Percentiles rank a stretch among this genome's conserved stretches.
phyloP scores from a whole-genome alignment of 2,797 vertebrate genomes.

The Callimico goeldii region DNA sequence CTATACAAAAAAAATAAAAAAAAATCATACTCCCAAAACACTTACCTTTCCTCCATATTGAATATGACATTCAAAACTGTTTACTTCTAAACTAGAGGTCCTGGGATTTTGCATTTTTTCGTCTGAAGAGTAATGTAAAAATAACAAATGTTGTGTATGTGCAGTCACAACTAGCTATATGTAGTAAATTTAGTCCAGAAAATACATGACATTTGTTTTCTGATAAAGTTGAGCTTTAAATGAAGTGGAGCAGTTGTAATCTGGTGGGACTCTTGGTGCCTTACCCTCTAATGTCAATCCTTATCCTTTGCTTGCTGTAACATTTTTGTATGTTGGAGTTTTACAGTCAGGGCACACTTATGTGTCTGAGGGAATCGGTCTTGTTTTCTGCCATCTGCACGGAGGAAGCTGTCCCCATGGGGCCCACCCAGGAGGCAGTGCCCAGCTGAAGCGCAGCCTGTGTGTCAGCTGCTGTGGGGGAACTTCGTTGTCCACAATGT shows the following conservation, averaged over 20 bases:
- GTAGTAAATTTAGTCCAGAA: background rate
- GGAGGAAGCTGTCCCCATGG: background rate
- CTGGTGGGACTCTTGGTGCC: background rate
- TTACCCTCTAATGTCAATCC: background rate
- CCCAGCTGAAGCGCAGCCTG: no score
- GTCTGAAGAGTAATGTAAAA: background rate
- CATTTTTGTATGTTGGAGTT: background rate
- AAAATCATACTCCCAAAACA: background rate
- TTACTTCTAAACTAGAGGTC: conserved; percentile 6
- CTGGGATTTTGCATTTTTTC: background rate
- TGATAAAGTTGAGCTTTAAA: background rate
- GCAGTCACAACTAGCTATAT: background rate
- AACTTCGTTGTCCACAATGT: rapidly evolving
- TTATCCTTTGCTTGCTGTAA: background rate
- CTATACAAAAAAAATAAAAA: background rate
- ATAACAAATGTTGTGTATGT: background rate
- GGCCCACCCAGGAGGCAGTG: background rate
- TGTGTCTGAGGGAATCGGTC: background rate
- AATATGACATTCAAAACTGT: background rate
- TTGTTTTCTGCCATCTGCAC: background rate
- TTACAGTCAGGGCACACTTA: background rate
- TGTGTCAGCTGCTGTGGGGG: rapidly evolving
- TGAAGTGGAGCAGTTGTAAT: background rate
- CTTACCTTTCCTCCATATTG: background rate
- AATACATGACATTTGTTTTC: background rate